Conservation (phyloP, 1,140 invertebrate species). For the Ceratosolen fusciceps region DNA sequence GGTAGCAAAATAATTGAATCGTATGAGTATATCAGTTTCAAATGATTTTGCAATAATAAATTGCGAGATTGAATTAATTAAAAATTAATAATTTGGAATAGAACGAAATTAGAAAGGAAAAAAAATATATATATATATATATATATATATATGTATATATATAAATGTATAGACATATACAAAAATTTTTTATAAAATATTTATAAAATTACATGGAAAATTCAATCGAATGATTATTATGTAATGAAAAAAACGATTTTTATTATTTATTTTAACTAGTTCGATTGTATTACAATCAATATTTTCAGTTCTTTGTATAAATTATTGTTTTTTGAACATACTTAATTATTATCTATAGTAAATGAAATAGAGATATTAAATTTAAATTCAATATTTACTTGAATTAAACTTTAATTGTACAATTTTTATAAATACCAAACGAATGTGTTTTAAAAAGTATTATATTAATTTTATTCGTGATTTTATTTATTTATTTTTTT, state of each 20-base stretch:
- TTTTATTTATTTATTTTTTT: no score
- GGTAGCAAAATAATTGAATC: neutral
- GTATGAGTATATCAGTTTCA: no score
- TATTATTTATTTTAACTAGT: conserved; percentile 17
- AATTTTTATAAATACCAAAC: neutral
- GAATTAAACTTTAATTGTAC: neutral
- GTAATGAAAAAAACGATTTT: neutral
- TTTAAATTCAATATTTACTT: conserved; percentile 10
- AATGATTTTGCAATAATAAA: conserved; percentile 23
- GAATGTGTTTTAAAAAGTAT: neutral
- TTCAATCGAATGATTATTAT: conserved; percentile 22
- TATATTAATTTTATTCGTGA: neutral
- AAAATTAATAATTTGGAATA: conserved; percentile 10
- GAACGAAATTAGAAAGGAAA: no score
- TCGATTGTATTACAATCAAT: conserved; percentile 15
- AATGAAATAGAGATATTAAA: conserved; percentile 11
- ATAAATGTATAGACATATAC: neutral
- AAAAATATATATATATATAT: conserved; percentile 5
- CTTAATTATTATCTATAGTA: neutral
- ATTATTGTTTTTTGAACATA: neutral
- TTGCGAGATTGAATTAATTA: neutral
- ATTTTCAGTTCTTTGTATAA: conserved; percentile 22
- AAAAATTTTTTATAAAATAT: conserved; percentile 16
- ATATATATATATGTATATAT: neutral
- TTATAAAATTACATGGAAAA: conserved; percentile 19